These are phyloP conservation scores for Podarcis raffonei DNA, from an alignment of 2,113 vertebrate genomes.

Conservation along the genomic window DNA sequence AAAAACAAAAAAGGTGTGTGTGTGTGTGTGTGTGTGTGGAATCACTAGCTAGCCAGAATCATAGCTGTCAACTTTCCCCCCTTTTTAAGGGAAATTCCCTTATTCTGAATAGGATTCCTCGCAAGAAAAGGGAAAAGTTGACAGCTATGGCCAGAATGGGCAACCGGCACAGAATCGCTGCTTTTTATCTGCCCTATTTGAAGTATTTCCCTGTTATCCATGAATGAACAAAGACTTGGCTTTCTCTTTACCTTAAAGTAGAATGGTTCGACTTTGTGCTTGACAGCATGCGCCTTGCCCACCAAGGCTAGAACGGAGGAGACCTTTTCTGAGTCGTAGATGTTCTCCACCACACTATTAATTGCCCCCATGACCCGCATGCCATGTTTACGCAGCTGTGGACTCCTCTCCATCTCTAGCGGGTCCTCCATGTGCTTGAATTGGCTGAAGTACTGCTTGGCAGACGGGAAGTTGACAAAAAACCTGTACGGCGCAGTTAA, in stretches of 20 bases:
- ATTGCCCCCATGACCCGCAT: conserved; percentile 85
- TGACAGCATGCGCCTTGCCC: conserved; percentile 93
- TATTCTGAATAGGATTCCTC: no score
- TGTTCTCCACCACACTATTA: conserved; percentile 91
- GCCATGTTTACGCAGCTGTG: conserved; percentile 88
- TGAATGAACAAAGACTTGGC: no score
- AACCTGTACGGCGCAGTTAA: conserved; percentile 76
- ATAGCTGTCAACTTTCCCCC: no score
- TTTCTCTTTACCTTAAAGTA: conserved; percentile 90
- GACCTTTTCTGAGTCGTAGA: conserved; percentile 91
- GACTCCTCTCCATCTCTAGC: conserved; percentile 80
- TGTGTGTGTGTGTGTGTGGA: no score
- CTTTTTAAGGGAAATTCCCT: no score
- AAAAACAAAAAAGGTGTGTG: no score
- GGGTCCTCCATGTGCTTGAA: conserved; percentile 86
- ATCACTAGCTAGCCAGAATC: no score
- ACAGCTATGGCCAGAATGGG: not conserved
- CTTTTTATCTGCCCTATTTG: not conserved
- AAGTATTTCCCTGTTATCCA: no score
- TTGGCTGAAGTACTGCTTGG: conserved; percentile 98
- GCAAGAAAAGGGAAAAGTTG: no score
- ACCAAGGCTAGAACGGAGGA: conserved; percentile 89
- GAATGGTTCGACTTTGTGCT: conserved; percentile 96
- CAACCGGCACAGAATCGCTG: fast-evolving
- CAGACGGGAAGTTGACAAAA: conserved; percentile 94